Percentiles rank a stretch among this genome's conserved stretches.
These are phyloP conservation scores for Coregonus suidteri DNA, from an alignment of 2,797 vertebrate genomes.

Conservation along the genomic window DNA sequence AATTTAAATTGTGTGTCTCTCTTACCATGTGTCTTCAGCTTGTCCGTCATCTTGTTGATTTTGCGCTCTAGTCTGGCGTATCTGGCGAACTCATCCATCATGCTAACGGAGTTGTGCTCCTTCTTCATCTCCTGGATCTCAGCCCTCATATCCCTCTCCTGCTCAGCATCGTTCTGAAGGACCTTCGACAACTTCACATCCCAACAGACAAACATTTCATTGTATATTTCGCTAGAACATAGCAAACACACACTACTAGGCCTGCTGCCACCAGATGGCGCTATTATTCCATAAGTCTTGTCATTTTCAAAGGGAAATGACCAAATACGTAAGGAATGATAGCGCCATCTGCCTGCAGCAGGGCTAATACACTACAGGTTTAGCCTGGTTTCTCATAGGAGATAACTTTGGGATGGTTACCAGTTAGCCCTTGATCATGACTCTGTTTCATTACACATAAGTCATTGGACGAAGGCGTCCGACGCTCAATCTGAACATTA, in stretches of 20 bases:
- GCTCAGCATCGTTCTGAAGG: conserved; percentile 90
- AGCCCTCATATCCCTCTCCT: conserved; percentile 88
- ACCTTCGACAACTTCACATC: conserved; percentile 81
- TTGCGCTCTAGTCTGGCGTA: conserved; percentile 91
- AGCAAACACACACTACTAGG: not conserved
- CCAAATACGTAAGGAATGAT: not conserved
- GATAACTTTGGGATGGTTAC: not conserved
- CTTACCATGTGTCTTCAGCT: conserved; percentile 92
- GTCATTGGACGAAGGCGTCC: no score
- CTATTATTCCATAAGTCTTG: no score
- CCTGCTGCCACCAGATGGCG: no score
- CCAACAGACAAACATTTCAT: conserved; percentile 1
- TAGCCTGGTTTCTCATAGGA: not conserved
- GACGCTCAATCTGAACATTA: no score
- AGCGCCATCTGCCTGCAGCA: not conserved
- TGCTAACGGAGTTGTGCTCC: conserved; percentile 90
- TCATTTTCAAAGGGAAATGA: no score
- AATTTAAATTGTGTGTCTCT: not conserved
- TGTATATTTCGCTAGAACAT: not conserved
- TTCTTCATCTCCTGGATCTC: conserved; percentile 94
- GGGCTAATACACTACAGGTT: not conserved
- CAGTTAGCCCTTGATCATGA: not conserved
- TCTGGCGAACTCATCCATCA: conserved; percentile 98
- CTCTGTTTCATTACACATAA: no score
- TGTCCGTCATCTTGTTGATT: conserved; percentile 97